A percentile compares a stretch with the other conserved stretches of the same genome.
Conservation (phyloP, 2,113 vertebrate genomes). For the Tympanuchus pallidicinctus region DNA sequence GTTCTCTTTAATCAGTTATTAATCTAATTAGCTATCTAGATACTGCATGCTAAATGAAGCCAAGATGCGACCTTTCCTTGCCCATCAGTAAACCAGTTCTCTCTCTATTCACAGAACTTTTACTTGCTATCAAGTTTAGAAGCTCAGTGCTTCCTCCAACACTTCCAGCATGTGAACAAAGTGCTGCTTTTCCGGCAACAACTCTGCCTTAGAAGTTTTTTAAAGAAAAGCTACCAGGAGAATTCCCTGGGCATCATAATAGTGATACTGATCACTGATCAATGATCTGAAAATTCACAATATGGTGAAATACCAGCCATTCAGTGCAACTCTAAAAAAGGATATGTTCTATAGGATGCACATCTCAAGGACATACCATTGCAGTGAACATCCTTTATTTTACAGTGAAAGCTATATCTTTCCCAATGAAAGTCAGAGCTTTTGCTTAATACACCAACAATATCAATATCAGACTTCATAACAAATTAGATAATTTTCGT, state of each 20-base stretch:
- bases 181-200: not conserved
- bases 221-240: not conserved
- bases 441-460: not conserved
- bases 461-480: not conserved
- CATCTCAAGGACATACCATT: not conserved
- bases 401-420: not conserved
- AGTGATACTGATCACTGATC: not conserved
- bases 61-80: not conserved
- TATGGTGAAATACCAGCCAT: not conserved
- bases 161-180: not conserved
- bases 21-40: not conserved
- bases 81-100: no score
- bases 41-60: not conserved
- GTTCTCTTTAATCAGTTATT: not conserved
- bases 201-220: not conserved
- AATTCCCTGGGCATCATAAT: not conserved
- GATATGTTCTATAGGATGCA: not conserved
- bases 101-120: not conserved
- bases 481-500: not conserved
- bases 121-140: not conserved
- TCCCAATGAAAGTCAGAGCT: not conserved
- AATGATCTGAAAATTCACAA: not conserved
- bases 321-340: not conserved
- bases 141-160: not conserved
- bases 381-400: not conserved